Percentiles rank a stretch among this genome's conserved stretches.
Conservation (phyloP, 2,113 vertebrate species). For the Silurus asotus region DNA sequence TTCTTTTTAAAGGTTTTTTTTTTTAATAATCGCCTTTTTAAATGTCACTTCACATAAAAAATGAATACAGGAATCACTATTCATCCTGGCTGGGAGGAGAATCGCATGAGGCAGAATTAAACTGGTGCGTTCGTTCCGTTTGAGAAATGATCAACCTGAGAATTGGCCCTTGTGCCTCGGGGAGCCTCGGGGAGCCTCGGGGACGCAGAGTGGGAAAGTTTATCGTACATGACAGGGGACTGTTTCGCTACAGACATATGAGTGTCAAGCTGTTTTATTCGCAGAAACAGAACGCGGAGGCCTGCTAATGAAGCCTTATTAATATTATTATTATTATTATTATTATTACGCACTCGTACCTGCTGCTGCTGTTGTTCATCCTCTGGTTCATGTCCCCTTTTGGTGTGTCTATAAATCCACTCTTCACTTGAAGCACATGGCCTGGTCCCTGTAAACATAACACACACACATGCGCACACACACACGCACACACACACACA, state of each 20-base stretch:
- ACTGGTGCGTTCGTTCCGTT: neutral
- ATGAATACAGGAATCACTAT: too few relatives aligned
- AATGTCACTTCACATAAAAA: neutral
- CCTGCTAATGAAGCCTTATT: neutral
- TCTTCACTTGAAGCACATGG: constrained; percentile 34
- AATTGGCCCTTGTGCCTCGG: neutral
- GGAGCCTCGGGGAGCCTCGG: too few relatives aligned
- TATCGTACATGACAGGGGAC: too few relatives aligned
- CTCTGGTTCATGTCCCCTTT: constrained; percentile 29
- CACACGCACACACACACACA: too few relatives aligned
- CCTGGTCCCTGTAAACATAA: constrained; percentile 35
- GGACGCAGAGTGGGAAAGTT: too few relatives aligned
- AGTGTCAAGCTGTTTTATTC: too few relatives aligned
- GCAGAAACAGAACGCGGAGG: too few relatives aligned
- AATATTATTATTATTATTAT: neutral
- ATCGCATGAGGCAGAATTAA: neutral
- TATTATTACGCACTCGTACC: neutral
- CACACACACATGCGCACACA: neutral
- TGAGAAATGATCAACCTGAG: neutral
- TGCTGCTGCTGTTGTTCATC: neutral
- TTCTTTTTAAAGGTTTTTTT: neutral
- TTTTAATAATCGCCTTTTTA: neutral
- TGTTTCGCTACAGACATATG: too few relatives aligned
- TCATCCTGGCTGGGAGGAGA: neutral
- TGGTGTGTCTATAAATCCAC: constrained; percentile 27